A percentile compares a stretch with the other conserved stretches of the same genome.
Evolutionary conservation across 2,888 invertebrate species (phyloP).

Genomic region (Apotomis turbidana): DNA sequence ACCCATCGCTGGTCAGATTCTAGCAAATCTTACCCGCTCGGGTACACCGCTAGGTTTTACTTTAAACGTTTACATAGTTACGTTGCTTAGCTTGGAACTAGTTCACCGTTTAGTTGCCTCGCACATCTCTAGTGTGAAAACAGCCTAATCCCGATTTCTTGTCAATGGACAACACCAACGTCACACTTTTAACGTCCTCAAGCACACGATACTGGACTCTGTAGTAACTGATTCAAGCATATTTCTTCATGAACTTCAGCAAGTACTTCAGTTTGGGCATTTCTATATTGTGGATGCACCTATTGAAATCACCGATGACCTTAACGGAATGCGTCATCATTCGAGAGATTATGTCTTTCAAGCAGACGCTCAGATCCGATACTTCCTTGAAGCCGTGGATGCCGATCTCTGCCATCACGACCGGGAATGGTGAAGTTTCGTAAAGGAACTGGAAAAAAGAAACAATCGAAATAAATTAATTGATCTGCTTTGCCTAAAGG

Average conservation of each 20-base stretch:
- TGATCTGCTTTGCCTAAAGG: too few relatives aligned
- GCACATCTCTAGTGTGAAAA: too few relatives aligned
- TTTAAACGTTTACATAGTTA: too few relatives aligned
- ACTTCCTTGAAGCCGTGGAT: constrained; percentile 81
- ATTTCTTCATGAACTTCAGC: constrained; percentile 80
- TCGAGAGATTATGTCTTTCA: constrained; percentile 77
- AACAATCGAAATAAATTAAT: too few relatives aligned
- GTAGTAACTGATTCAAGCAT: constrained; percentile 53
- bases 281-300: constrained; percentile 79
- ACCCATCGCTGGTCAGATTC: too few relatives aligned
- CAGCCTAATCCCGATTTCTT: too few relatives aligned
- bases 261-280: constrained; percentile 80
- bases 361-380: constrained; percentile 76
- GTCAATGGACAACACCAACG: too few relatives aligned
- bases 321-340: constrained; percentile 82
- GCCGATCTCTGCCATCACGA: constrained; percentile 79
- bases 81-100: too few relatives aligned
- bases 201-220: background rate
- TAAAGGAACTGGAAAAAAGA: constrained; percentile 72
- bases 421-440: constrained; percentile 79
- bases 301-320: constrained; percentile 79
- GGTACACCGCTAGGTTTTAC: too few relatives aligned
- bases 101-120: too few relatives aligned
- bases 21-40: too few relatives aligned
- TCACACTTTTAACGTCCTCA: too few relatives aligned